A percentile compares a stretch with the other conserved stretches of the same genome.
These are phyloP conservation scores for Acronicta aceris DNA, from an alignment of 2,888 invertebrate genomes.

Conservation along the genomic window DNA sequence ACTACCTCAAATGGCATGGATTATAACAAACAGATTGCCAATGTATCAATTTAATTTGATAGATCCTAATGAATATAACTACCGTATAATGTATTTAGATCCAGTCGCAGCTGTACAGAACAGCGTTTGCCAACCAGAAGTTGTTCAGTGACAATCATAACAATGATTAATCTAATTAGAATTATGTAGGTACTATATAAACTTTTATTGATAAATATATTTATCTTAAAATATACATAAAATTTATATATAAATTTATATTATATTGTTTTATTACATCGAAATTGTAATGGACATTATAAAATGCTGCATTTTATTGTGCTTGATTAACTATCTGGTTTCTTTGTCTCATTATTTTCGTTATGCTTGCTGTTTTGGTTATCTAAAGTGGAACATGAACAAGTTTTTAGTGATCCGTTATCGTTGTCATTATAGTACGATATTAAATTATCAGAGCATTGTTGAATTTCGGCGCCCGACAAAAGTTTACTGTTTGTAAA, in stretches of 20 bases:
- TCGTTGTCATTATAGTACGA: not conserved
- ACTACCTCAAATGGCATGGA: conserved; percentile 92
- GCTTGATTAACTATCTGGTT: not conserved
- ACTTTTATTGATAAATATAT: conserved; percentile 22
- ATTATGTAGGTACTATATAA: conserved; percentile 17
- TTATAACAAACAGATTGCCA: conserved; percentile 93
- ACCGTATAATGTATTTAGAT: conserved; percentile 92
- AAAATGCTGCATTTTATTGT: not conserved
- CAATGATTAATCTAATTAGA: not conserved
- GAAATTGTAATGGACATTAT: not conserved
- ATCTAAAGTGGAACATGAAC: not conserved
- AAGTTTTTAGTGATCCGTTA: not conserved
- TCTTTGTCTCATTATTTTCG: conserved; percentile 3
- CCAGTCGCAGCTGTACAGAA: conserved; percentile 90
- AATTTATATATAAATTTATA: conserved; percentile 10
- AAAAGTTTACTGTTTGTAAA: not conserved
- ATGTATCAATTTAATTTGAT: conserved; percentile 92
- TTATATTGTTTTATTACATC: not conserved
- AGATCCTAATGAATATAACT: conserved; percentile 92
- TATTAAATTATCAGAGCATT: not conserved
- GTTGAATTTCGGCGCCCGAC: not conserved
- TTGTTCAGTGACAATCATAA: conserved; percentile 14
- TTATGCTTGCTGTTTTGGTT: conserved; percentile 5
- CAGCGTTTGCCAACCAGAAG: conserved; percentile 88
- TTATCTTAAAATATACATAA: conserved; percentile 29